Evolutionary conservation across 2,888 invertebrate genomes (phyloP).

Genomic region (Phyllotreta striolata): DNA sequence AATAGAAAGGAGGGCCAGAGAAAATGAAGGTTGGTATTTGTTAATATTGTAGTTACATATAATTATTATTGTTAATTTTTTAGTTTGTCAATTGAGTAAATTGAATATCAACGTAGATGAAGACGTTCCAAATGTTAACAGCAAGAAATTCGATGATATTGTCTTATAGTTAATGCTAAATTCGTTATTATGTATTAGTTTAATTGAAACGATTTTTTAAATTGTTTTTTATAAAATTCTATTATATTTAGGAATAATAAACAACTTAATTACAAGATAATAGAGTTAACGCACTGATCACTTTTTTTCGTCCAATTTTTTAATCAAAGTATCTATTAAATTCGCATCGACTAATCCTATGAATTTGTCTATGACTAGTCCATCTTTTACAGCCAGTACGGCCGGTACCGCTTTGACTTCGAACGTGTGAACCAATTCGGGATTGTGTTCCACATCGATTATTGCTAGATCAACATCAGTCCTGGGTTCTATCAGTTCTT

Average conservation of each 20-base stretch:
- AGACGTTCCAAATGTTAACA: conserved; percentile 42
- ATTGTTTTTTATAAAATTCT: background rate
- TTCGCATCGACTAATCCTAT: conserved; percentile 84
- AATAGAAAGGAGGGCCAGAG: conserved; percentile 45
- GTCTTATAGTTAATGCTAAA: conserved; percentile 33
- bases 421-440: conserved; percentile 82
- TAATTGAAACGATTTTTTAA: background rate
- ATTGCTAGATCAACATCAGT: conserved; percentile 79
- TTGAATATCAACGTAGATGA: conserved; percentile 49
- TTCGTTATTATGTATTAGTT: background rate
- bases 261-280: too few relatives aligned
- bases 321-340: conserved; percentile 81
- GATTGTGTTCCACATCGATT: conserved; percentile 82
- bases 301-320: conserved; percentile 63
- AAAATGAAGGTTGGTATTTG: conserved; percentile 39
- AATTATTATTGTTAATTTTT: conserved; percentile 33
- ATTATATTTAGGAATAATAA: too few relatives aligned
- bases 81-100: conserved; percentile 42
- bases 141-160: conserved; percentile 37
- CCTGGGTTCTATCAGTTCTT: conserved; percentile 76
- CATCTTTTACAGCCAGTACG: conserved; percentile 82
- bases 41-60: too few relatives aligned
- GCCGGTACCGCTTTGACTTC: conserved; percentile 86
- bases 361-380: conserved; percentile 85
- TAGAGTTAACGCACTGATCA: conserved; percentile 24